phyloP scores from a whole-genome alignment of 2,797 vertebrate genomes.

The Sternotherus odoratus region DNA sequence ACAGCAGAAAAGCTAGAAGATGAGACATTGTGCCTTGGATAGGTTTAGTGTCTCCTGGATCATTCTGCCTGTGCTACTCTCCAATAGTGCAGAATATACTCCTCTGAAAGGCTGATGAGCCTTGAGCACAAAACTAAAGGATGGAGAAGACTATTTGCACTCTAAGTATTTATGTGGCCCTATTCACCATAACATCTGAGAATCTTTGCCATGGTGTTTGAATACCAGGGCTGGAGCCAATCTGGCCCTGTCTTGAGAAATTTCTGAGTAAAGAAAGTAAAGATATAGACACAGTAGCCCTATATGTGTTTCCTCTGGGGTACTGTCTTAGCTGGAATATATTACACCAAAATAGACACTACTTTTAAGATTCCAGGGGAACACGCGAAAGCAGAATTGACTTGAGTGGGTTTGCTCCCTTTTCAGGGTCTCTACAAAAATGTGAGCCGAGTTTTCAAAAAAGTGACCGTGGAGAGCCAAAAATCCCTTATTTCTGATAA shows the following conservation, averaged over 20 bases:
- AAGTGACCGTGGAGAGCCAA: neutral
- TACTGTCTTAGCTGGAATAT: neutral
- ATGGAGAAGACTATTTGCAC: neutral
- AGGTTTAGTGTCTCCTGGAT: neutral
- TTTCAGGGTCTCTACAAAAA: neutral
- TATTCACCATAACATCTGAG: neutral
- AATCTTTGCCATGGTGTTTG: neutral
- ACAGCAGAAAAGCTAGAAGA: neutral
- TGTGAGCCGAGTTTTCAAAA: neutral
- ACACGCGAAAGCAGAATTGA: neutral
- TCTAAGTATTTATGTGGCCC: rapidly evolving
- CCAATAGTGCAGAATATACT: neutral
- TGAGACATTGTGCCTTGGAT: neutral
- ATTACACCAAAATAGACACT: neutral
- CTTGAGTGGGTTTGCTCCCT: neutral
- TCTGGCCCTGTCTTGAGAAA: neutral
- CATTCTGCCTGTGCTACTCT: neutral
- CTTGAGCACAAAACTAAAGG: neutral
- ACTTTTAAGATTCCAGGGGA: neutral
- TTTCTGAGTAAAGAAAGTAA: neutral
- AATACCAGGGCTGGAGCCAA: neutral
- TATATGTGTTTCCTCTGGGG: neutral
- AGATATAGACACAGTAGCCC: neutral
- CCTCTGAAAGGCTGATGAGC: neutral
- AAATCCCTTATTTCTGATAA: neutral